Conservation (phyloP, 1,140 invertebrate genomes). For the Camponotus vicinus region DNA sequence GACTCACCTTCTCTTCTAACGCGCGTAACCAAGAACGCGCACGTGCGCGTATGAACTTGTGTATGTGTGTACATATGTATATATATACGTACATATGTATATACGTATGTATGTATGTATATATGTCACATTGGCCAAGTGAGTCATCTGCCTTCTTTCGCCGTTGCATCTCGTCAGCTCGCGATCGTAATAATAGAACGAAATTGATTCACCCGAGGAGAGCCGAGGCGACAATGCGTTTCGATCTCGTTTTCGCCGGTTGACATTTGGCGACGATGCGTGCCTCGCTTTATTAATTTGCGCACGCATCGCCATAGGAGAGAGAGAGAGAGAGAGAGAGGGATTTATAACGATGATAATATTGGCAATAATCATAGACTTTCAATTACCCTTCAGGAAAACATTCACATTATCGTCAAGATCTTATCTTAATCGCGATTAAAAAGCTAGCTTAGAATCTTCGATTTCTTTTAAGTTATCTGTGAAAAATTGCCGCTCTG, state of each 20-base stretch:
- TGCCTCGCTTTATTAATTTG: slow-evolving; percentile 20
- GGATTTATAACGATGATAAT: neutral
- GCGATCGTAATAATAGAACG: slow-evolving; percentile 79
- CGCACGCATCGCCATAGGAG: neutral
- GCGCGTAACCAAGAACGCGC: slow-evolving; percentile 19
- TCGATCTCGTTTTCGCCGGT: slow-evolving; percentile 32
- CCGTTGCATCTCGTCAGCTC: slow-evolving; percentile 74
- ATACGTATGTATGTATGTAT: slow-evolving; percentile 52
- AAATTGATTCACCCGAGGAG: slow-evolving; percentile 77
- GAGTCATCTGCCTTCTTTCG: slow-evolving; percentile 77
- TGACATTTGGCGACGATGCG: slow-evolving; percentile 39
- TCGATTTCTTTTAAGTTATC: neutral
- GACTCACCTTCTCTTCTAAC: slow-evolving; percentile 30
- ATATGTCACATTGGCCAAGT: slow-evolving; percentile 69
- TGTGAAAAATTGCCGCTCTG: neutral
- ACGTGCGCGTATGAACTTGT: neutral
- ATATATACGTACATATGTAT: neutral
- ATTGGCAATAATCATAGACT: neutral
- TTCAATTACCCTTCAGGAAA: neutral
- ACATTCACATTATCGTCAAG: neutral
- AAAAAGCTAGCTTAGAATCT: neutral
- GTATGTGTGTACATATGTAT: slow-evolving; percentile 39
- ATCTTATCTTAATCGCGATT: neutral
- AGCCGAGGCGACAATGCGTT: slow-evolving; percentile 56
- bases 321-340: no score